Base-by-base conservation (phyloP, 2,888 invertebrate species). In the Nezara viridula region DNA sequence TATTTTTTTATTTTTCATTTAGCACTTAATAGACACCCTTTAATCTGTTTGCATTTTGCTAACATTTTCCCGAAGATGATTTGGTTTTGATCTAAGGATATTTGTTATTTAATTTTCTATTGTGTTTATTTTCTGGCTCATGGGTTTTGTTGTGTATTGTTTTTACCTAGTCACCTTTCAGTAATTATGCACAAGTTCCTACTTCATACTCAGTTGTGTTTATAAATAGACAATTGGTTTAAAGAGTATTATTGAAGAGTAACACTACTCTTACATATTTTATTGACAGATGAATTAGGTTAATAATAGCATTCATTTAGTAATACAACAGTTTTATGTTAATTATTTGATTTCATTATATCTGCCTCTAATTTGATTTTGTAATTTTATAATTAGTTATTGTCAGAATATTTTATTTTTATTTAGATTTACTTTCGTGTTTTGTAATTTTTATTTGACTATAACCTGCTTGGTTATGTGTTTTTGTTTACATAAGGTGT, bases 1-100 rank as follows among this genome's bases (percentile, higher is more conserved):
- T 77, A 27, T 88, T 55, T 49, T 86, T 86, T 44, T 60, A 60
- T n/a, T 86, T 60, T 52, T n/a, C 27, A n/a, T 44, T 60, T 19
- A 86, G 9, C 7, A 86, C 37, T 86, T 55, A 86, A 4, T 40
- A 40, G 24, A 52, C 37, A 55, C 40, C 12, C 21, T 27, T 32
- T 27, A 6, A 14, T 60, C 5, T 14, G 5, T 12, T 37, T 21
- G 19, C 66, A 60, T 0, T n/a, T 60, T 27, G 16, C 5, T 32
- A 2, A 60, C 0, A 27, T 60, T 27, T 60, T 10, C 9, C 12
- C 9, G 7, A 55, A 3, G n/a, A 55, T 5, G 16, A 16, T 60
- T 60, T 16, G 27, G 27, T 60, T 60, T 60, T 32, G 19, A 27
- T 60, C 16, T 27, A 60, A 27, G 60, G 7, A 32, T 5, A 10